These are phyloP conservation scores for Sphenodon punctatus DNA, from an alignment of 2,797 vertebrate genomes.

Conservation along the genomic window DNA sequence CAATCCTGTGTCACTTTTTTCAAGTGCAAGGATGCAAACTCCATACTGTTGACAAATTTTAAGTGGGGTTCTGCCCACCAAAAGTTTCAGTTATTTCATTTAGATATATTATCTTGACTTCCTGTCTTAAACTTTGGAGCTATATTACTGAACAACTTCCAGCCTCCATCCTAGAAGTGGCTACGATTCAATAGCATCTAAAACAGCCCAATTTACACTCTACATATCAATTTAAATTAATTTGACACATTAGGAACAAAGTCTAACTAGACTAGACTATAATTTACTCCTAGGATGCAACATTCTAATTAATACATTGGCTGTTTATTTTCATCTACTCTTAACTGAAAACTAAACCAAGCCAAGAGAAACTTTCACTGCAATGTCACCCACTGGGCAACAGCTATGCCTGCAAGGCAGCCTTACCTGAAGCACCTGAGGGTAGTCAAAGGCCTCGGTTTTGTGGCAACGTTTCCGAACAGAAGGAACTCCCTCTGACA, in stretches of 20 bases:
- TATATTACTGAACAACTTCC: neutral
- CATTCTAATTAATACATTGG: neutral
- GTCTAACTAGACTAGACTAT: neutral
- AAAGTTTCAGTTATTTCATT: neutral
- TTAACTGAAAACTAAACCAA: neutral
- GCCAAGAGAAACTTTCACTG: too few relatives aligned
- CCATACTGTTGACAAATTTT: neutral
- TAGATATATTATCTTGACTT: accelerated
- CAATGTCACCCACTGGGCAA: neutral
- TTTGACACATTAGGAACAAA: neutral
- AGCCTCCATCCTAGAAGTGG: neutral
- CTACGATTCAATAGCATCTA: neutral
- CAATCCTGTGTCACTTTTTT: neutral
- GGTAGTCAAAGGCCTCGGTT: conserved; percentile 92
- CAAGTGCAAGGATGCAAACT: neutral
- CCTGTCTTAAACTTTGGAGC: neutral
- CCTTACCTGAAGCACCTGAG: conserved; percentile 92
- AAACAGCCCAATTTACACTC: neutral
- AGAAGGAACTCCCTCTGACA: conserved; percentile 85
- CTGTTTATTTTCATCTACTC: neutral
- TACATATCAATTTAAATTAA: neutral
- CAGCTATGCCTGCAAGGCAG: neutral
- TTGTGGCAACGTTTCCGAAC: conserved; percentile 89
- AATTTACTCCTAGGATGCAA: neutral
- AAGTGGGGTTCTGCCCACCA: neutral